Evolutionary conservation across 1,140 invertebrate species (phyloP).

Genomic region (Pantala flavescens): DNA sequence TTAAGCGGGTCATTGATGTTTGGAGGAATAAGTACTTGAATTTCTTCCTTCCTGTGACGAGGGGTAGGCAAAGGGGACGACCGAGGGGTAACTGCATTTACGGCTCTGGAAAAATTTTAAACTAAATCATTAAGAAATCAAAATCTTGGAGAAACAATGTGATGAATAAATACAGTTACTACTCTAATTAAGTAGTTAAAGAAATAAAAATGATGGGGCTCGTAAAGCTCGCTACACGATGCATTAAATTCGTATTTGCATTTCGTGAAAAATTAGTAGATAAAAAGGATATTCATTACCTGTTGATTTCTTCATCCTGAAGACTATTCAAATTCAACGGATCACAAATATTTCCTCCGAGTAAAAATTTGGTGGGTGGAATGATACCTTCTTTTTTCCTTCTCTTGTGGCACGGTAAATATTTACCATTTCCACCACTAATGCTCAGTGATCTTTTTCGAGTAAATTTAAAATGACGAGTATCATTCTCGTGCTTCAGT

Average conservation of each 20-base stretch:
- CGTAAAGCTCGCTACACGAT: no score
- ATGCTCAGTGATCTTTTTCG: background rate
- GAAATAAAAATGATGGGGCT: no score
- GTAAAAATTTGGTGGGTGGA: constrained; percentile 83
- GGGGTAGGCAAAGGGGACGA: constrained; percentile 82
- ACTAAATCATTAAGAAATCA: background rate
- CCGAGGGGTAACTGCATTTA: constrained; percentile 79
- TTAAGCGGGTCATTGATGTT: constrained; percentile 88
- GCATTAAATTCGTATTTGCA: no score
- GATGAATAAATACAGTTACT: no score
- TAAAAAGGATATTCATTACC: no score
- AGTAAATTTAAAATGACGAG: constrained; percentile 11
- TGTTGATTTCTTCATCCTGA: constrained; percentile 75
- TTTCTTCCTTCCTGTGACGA: constrained; percentile 63
- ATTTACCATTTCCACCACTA: background rate
- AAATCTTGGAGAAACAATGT: no score
- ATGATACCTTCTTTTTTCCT: constrained; percentile 52
- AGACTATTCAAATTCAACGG: constrained; percentile 89
- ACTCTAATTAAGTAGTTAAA: no score
- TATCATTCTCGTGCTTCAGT: constrained; percentile 7
- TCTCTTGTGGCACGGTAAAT: background rate
- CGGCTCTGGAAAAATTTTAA: constrained; percentile 43
- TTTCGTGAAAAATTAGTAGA: no score
- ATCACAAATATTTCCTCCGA: constrained; percentile 91
- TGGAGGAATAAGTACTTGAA: constrained; percentile 84